Base-by-base conservation (phyloP, 2,888 invertebrate species). In the Chalcis sispes region DNA sequence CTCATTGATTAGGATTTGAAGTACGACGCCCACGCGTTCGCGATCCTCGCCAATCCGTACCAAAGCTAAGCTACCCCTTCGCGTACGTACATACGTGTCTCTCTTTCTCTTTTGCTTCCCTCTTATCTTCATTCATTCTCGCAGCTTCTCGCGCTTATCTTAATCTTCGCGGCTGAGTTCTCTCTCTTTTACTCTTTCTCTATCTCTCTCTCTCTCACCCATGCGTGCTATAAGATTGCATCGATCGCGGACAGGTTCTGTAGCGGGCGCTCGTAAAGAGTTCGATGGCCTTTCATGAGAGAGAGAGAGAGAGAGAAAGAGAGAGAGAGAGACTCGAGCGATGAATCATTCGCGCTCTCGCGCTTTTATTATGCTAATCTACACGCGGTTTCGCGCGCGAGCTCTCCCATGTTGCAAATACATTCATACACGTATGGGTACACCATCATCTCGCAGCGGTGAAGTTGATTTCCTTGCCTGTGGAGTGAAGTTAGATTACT, bases 311-410 rank as follows among this genome's bases (percentile, higher is more conserved):
- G 36, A 36, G 8, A n/a, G n/a, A 46, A 46, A 46, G 46, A n/a
- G 15, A n/a, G 15, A 69, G 72, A 75, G 80, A 75, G 80, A 79
- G 81, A 82, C 82, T 81, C 80, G 80, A 62, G 59, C 79, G 83
- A 84, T 85, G 84, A 85, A 84, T 84, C 83, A 84, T 83, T n/a
- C 42, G 52, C 56, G 75, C 80, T 79, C 83, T 82, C 80, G 82
- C 81, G 84, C 83, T 85, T 86, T 86, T 85, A 86, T 85, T 85
- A 86, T 85, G 84, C 83, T 83, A 85, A 86, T 86, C 82, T 67
- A 70, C 81, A 80, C 69, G 79, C 80, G 79, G 59, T 40, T 59
- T 59, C 29, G 50, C 61, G 50, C 27, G 40, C 46, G 3, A 2
- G 54, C 54, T 13, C 13, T n/a, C 3, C 46, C 8, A 46, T 8